Base-by-base conservation (phyloP, 1,140 invertebrate species). In the Stegodyphus mimosarum region DNA sequence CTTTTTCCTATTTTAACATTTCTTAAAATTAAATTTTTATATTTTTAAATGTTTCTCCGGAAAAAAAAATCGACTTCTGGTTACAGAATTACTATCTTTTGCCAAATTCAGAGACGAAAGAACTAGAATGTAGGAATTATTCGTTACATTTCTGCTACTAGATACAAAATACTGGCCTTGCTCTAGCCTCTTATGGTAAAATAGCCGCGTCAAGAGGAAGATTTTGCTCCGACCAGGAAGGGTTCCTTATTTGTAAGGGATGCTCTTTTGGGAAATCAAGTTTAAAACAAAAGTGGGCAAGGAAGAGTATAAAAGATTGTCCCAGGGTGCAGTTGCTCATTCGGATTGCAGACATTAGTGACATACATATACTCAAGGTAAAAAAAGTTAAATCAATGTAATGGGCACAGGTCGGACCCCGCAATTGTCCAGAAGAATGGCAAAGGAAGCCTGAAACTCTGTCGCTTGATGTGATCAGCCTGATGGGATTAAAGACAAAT, bases 331-430 rank as follows among this genome's bases (percentile, higher is more conserved):
- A 60, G 80, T 66, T 50, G 48, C 60, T 66, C 80, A 74, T 83
- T 67, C 71, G 18, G 55, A 80, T 71, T 80, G 69, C 49, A 53
- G 67, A 52, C 77, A 60, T 60, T 60, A 60, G 55, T 60, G 55
- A 60, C 55, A 15, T 10, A 60, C 55, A 10, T 15, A 15, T 60
- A 60, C 55, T 60, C 1, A 9, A 60, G 55, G 55, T 2, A 60
- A 60, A 69, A 70, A 76, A 84, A 84, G 64, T 76, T 76, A 84
- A 75, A 84, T 84, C 72, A 84, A 73, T 66, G 81, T 84, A 84
- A 84, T 84, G 81, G 73, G 70, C 7, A 17, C 17, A 15, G 66
- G 15, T 49, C 17, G 17, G 51, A 70, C 64, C 64, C 52, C 52
- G 73, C 73, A 84, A 76, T 76, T 84, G 81, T 84, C 80, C 70